These are phyloP conservation scores for Polypedilum pembai DNA, from an alignment of 1,140 invertebrate genomes.

Conservation along the genomic window DNA sequence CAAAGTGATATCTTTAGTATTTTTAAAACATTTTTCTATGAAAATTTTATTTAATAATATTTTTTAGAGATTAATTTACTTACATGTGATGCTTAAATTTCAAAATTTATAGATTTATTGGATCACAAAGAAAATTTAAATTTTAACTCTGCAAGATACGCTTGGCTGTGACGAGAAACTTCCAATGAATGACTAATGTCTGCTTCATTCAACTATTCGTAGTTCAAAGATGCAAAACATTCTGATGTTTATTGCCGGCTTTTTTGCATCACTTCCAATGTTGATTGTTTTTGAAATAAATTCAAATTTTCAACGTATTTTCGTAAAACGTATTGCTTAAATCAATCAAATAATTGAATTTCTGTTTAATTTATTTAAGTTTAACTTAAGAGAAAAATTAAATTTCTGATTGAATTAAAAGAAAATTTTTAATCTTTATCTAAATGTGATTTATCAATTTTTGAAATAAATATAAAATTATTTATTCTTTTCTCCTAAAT, in stretches of 20 bases:
- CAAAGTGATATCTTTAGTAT: background rate
- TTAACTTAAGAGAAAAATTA: too few species aligned
- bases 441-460: too few species aligned
- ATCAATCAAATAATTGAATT: too few species aligned
- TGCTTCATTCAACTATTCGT: background rate
- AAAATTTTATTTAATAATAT: background rate
- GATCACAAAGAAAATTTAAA: background rate
- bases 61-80: background rate
- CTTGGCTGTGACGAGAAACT: background rate
- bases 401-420: too few species aligned
- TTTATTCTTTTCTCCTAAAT: too few species aligned
- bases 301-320: too few species aligned
- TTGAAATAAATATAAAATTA: too few species aligned
- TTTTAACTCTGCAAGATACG: background rate
- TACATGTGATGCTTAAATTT: background rate
- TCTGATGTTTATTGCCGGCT: background rate
- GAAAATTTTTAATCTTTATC: too few species aligned
- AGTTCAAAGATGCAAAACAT: background rate
- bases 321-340: too few species aligned
- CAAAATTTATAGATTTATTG: background rate
- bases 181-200: conserved; percentile 12
- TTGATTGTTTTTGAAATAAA: too few species aligned
- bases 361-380: too few species aligned
- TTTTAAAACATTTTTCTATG: background rate
- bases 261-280: background rate